Base-by-base conservation (phyloP, 2,113 vertebrate species). In the Coreoperca whiteheadi region DNA sequence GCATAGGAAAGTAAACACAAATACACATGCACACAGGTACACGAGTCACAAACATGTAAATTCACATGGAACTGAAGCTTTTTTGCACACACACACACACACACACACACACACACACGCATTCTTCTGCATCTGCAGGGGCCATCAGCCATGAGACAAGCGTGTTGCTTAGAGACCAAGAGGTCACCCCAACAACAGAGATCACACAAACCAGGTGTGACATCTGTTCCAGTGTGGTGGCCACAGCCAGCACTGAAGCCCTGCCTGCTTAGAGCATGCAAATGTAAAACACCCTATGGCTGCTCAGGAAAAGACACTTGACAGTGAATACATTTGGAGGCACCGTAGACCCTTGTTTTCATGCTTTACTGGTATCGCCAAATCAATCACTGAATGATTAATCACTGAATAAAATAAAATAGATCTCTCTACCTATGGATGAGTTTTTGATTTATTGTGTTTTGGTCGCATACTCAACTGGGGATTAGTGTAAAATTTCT, bases 131-230 rank as follows among this genome's bases (percentile, higher is more conserved):
- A 75, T 81, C 86, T 82, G 80, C 82, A 71, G 76, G 67, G 83
- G 54, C 85, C 75, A 61, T 85, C 79, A 88, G 84, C 85, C 65
- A 53, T 70, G 87, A 86, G 88, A 93, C 85, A 77, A 69, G 83
- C 54, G 82, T 89, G 90, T 88, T 92, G 89, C 90, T 78, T 81
- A 30, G 91, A 89, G 88, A 94, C 91, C 89, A 87, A 76, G 89
- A 90, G 92, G 91, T 92, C 85, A 91, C 61, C 84, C 39, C 63
- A 59, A 91, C 88, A 84, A 89, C 86, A 87, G 86, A 79, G 75
- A 92, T 94, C 92, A 92, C 88, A 90, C 88, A 94, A 94, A 94
- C 87, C 89, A 93, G 87, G 91, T 92, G 94, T 91, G 93, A 94
- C 94, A 93, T 91, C 83, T 93, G 92, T 86, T 91, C 87, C 84